Evolutionary conservation across 2,888 invertebrate genomes (phyloP).

Genomic region (Belgica antarctica): DNA sequence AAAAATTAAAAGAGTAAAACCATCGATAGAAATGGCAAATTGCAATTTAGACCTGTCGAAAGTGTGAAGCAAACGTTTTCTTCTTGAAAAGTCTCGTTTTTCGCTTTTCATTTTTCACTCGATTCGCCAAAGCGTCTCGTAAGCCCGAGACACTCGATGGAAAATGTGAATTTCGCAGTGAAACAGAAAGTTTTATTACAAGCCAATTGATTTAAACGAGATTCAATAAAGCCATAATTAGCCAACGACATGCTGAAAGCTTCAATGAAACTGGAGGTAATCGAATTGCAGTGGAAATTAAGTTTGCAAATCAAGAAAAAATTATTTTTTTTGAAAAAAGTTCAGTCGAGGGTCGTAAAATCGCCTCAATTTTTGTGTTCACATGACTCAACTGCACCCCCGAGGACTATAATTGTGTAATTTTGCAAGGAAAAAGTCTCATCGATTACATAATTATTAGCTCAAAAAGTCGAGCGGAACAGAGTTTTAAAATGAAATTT

Average conservation of each 20-base stretch:
- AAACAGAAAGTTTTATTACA: constrained; percentile 1
- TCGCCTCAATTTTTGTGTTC: not conserved
- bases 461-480: too few relatives aligned
- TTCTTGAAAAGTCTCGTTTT: not conserved
- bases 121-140: not conserved
- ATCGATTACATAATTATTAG: constrained; percentile 18
- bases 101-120: not conserved
- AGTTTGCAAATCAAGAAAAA: constrained; percentile 1
- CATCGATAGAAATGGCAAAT: constrained; percentile 14
- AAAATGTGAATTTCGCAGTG: constrained; percentile 5
- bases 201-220: not conserved
- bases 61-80: constrained; percentile 7
- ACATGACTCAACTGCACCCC: not conserved
- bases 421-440: not conserved
- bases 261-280: constrained; percentile 42
- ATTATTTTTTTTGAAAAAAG: not conserved
- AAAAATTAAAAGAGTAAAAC: not conserved
- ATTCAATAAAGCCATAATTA: constrained; percentile 20
- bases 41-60: not conserved
- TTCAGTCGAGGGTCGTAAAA: not conserved
- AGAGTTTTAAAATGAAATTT: too few relatives aligned
- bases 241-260: constrained; percentile 34
- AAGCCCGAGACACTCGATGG: not conserved
- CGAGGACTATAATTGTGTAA: not conserved
- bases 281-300: constrained; percentile 3